Percentiles rank a stretch among this genome's conserved stretches.
phyloP scores from a whole-genome alignment of 2,888 invertebrate species.

The Morpho deidamia region DNA sequence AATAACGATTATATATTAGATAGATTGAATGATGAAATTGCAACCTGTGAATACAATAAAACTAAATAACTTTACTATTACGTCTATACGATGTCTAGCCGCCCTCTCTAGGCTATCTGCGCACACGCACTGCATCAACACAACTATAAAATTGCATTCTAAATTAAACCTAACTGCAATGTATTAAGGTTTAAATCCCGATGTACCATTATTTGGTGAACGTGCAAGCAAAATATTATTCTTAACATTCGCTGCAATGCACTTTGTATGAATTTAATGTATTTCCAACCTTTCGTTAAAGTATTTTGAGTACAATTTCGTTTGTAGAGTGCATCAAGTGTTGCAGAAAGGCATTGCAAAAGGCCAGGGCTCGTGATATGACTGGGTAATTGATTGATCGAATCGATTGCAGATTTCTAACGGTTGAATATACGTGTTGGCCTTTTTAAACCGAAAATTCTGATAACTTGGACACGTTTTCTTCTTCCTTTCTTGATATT shows the following conservation, averaged over 20 bases:
- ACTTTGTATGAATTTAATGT: slow-evolving; percentile 10
- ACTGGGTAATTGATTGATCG: slow-evolving; percentile 45
- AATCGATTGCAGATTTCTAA: slow-evolving; percentile 50
- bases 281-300: neutral
- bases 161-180: slow-evolving; percentile 9
- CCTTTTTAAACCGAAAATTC: slow-evolving; percentile 10
- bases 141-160: neutral
- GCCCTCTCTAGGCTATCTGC: slow-evolving; percentile 43
- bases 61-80: too few species aligned
- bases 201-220: neutral
- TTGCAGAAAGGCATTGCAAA: slow-evolving; percentile 35
- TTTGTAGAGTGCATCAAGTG: slow-evolving; percentile 9
- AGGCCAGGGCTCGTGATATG: slow-evolving; percentile 49
- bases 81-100: slow-evolving; percentile 63
- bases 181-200: slow-evolving; percentile 12
- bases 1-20: too few species aligned
- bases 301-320: neutral
- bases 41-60: too few species aligned
- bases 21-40: too few species aligned
- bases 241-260: slow-evolving; percentile 22
- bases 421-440: slow-evolving; percentile 36
- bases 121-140: slow-evolving; percentile 34
- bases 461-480: neutral
- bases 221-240: slow-evolving; percentile 21
- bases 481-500: neutral